Percentiles rank a stretch among this genome's conserved stretches.
Conservation (phyloP, 2,797 vertebrate genomes). For the Notoglanidium macrostoma region DNA sequence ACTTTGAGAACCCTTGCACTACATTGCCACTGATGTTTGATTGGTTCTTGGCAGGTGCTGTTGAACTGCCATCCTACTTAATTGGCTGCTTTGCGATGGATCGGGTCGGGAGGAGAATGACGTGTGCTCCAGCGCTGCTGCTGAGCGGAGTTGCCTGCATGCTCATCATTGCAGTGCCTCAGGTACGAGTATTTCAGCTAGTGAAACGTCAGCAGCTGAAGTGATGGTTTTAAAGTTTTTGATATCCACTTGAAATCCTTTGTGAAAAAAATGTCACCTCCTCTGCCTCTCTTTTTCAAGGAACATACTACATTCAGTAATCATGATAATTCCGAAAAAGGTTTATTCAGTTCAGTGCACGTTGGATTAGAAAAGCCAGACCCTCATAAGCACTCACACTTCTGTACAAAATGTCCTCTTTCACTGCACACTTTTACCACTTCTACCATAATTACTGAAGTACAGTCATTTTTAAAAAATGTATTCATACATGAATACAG, state of each 20-base stretch:
- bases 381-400: neutral
- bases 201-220: neutral
- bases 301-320: neutral
- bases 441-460: neutral
- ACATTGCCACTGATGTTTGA: conserved; percentile 37
- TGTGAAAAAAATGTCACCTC: neutral
- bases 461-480: neutral
- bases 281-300: neutral
- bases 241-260: neutral
- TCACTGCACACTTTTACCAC: neutral
- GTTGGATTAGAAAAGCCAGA: neutral
- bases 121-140: conserved; percentile 82
- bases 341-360: neutral
- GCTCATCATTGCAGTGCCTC: conserved; percentile 83
- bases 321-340: neutral
- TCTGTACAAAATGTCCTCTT: neutral
- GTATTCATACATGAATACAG: neutral
- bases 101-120: conserved; percentile 85
- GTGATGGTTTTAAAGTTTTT: conserved; percentile 12
- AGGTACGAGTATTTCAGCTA: conserved; percentile 62
- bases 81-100: conserved; percentile 87
- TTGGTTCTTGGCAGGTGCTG: conserved; percentile 79
- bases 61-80: conserved; percentile 89
- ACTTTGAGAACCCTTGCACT: neutral
- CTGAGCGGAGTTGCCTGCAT: conserved; percentile 80